Conservation (phyloP, 2,113 vertebrate genomes). For the Castor canadensis region DNA sequence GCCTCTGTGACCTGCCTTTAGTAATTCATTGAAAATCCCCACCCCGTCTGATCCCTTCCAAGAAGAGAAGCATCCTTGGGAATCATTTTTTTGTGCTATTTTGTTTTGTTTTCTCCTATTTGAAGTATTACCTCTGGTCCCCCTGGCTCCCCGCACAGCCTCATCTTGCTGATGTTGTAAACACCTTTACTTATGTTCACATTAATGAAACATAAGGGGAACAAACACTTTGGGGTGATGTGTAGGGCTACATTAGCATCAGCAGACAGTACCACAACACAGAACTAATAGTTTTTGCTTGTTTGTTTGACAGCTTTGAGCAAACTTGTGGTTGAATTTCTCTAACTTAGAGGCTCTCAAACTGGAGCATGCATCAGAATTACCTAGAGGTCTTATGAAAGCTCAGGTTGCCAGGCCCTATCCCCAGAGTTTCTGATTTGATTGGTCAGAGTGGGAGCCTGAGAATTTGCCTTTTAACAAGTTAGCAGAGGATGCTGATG, state of each 20-base stretch:
- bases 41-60: not conserved
- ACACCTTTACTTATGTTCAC: not conserved
- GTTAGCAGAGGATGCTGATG: not conserved
- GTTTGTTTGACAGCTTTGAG: not conserved
- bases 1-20: not conserved
- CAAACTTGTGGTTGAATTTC: not conserved
- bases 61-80: not conserved
- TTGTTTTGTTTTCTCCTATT: not conserved
- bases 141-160: fast-evolving
- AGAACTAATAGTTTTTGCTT: not conserved
- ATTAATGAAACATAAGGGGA: not conserved
- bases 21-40: not conserved
- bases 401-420: not conserved
- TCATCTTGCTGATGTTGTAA: not conserved
- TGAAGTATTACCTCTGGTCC: not conserved
- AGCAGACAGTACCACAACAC: fast-evolving
- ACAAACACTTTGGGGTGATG: fast-evolving
- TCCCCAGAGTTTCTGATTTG: not conserved
- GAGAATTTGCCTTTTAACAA: not conserved
- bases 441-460: not conserved
- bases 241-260: fast-evolving
- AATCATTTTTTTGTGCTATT: not conserved
- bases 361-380: not conserved
- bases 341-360: not conserved
- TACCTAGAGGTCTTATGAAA: not conserved